Conservation (phyloP, 1,140 invertebrate genomes). For the Anoplolepis gracilipes region DNA sequence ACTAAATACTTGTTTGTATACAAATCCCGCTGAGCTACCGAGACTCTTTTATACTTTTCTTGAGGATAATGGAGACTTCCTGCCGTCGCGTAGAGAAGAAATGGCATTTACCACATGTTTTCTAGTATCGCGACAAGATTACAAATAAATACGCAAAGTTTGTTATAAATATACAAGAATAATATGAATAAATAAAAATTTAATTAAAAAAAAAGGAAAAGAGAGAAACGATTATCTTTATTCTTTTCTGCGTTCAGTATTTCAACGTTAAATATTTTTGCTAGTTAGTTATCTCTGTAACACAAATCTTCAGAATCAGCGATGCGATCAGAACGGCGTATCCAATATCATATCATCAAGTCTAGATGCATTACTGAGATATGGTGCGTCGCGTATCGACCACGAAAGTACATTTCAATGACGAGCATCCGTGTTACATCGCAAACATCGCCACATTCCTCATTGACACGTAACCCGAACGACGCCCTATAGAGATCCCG, state of each 20-base stretch:
- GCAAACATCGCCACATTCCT: constrained; percentile 64
- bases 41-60: constrained; percentile 75
- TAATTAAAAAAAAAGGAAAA: no score
- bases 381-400: constrained; percentile 38
- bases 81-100: neutral
- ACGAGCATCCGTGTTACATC: constrained; percentile 37
- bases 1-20: constrained; percentile 84
- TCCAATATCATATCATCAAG: constrained; percentile 13
- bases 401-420: constrained; percentile 52
- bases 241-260: neutral
- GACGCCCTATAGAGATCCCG: constrained; percentile 14
- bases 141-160: neutral
- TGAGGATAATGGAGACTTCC: constrained; percentile 62
- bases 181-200: no score
- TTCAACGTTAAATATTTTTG: neutral
- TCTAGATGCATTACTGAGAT: constrained; percentile 50
- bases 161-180: neutral
- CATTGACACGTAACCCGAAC: constrained; percentile 67
- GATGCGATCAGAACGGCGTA: neutral
- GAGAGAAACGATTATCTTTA: neutral
- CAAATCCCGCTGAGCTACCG: constrained; percentile 72
- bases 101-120: neutral
- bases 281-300: neutral
- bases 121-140: neutral
- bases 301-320: neutral